phyloP scores from a whole-genome alignment of 2,113 vertebrate genomes.

The Pangasianodon hypophthalmus region DNA sequence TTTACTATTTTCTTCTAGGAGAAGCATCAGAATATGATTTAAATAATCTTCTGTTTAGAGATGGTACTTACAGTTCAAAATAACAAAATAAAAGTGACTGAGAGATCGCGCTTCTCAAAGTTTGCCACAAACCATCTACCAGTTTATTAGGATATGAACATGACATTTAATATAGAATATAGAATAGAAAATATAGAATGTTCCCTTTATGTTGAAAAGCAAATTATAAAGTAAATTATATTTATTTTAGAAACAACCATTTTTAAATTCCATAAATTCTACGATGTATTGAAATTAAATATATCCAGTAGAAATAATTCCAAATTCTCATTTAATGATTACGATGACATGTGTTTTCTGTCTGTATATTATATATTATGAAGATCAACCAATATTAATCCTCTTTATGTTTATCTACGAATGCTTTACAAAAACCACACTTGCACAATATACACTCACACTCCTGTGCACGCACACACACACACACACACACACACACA shows the following conservation, averaged over 20 bases:
- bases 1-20: neutral
- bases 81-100: neutral
- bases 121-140: neutral
- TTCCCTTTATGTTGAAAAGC: neutral
- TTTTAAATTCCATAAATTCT: no score
- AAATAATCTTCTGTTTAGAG: neutral
- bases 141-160: neutral
- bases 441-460: neutral
- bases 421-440: slow-evolving; percentile 21
- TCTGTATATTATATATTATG: slow-evolving; percentile 17
- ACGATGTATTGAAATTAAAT: neutral
- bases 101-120: neutral
- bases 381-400: slow-evolving; percentile 33
- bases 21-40: neutral
- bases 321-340: neutral
- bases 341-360: neutral
- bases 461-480: slow-evolving; percentile 10
- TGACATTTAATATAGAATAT: neutral
- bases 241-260: neutral
- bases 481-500: slow-evolving; percentile 49
- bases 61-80: neutral
- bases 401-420: slow-evolving; percentile 43
- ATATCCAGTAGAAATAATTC: neutral
- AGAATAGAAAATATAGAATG: neutral
- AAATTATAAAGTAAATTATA: neutral